These are phyloP conservation scores for Oreotrochilus melanogaster DNA, from an alignment of 2,113 vertebrate species.

Conservation along the genomic window DNA sequence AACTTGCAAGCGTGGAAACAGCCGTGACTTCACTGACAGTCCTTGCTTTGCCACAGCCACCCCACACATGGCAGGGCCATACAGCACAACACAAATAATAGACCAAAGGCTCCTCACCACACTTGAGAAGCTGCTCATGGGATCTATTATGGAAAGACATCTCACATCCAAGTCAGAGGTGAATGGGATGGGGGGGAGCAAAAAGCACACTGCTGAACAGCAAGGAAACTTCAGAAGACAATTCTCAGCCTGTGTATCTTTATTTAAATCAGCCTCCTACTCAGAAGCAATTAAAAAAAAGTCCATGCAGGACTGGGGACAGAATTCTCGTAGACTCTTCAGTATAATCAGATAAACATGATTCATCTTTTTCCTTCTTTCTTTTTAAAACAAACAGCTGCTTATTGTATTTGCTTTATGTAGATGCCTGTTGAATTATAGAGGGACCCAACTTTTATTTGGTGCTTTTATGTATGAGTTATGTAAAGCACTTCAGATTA, in stretches of 20 bases:
- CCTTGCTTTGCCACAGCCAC: not conserved
- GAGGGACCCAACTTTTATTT: not conserved
- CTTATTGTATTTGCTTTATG: not conserved
- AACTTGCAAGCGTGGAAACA: not conserved
- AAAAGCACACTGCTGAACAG: not conserved
- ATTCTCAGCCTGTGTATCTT: not conserved
- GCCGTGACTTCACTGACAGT: not conserved
- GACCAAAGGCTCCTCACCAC: not conserved
- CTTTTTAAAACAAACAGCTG: not conserved
- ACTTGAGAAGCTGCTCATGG: not conserved
- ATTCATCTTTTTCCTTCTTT: not conserved
- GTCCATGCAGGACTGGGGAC: not conserved
- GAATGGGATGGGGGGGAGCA: not conserved
- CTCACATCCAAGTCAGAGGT: not conserved
- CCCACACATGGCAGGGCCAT: not conserved
- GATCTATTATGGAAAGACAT: not conserved
- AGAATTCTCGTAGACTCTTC: not conserved
- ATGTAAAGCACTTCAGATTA: not conserved
- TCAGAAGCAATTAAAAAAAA: not conserved
- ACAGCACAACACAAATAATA: not conserved
- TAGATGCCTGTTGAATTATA: not conserved
- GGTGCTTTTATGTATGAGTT: not conserved
- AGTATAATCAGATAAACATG: not conserved
- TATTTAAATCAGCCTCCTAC: not conserved
- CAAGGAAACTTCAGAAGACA: not conserved